Evolutionary conservation across 2,797 vertebrate genomes (phyloP).

Genomic region (Lacerta viridis): DNA sequence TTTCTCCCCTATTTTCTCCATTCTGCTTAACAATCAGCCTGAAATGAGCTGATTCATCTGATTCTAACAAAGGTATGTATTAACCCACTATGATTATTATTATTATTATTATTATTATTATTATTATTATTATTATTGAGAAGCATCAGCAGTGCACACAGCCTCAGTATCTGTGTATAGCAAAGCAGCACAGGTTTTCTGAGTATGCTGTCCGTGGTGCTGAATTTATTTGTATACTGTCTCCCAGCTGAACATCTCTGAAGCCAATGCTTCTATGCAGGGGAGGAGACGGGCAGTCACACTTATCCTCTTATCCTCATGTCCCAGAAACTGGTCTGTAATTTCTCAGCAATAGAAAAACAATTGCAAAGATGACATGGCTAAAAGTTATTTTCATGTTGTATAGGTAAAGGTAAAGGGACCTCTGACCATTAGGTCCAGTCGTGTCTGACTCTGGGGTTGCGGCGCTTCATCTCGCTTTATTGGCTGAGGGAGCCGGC

Average conservation of each 20-base stretch:
- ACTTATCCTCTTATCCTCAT: background rate
- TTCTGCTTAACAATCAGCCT: background rate
- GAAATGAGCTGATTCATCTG: background rate
- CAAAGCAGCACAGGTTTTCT: background rate
- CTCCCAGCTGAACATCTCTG: background rate
- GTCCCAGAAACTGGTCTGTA: background rate
- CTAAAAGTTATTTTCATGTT: background rate
- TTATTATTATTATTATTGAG: background rate
- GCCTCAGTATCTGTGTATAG: background rate
- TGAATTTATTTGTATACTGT: background rate
- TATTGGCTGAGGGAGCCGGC: too few relatives aligned
- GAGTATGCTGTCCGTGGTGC: background rate
- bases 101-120: background rate
- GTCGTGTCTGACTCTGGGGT: too few relatives aligned
- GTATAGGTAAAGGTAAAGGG: background rate
- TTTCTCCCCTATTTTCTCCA: too few relatives aligned
- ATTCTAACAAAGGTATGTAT: background rate
- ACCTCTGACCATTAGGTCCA: too few relatives aligned
- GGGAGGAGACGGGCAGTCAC: background rate
- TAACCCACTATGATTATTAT: background rate
- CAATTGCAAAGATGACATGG: background rate
- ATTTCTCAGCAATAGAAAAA: background rate
- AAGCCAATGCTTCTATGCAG: background rate
- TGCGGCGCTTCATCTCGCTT: too few relatives aligned
- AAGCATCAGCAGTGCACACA: too few relatives aligned